Percentiles rank a stretch among this genome's conserved stretches.
Conservation (phyloP, 2,797 vertebrate genomes). For the Enteromius treurensis region DNA sequence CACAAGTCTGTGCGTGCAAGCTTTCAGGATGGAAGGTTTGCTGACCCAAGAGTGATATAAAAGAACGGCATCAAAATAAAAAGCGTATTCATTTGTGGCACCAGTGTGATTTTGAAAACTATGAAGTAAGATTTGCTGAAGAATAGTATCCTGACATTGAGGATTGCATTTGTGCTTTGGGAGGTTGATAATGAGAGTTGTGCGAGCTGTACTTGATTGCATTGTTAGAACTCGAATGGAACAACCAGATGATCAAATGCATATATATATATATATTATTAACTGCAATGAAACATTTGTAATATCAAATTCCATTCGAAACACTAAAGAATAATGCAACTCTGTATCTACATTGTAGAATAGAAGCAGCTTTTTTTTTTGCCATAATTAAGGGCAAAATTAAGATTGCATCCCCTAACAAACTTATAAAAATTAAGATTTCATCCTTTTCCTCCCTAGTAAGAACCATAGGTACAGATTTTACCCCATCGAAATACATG, state of each 20-base stretch:
- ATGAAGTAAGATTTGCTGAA: constrained; percentile 10
- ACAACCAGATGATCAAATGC: background rate
- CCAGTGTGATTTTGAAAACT: constrained; percentile 26
- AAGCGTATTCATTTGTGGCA: constrained; percentile 7
- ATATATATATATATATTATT: background rate
- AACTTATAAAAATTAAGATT: background rate
- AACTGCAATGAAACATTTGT: background rate
- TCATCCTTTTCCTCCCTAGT: background rate
- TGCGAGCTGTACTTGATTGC: constrained; percentile 30
- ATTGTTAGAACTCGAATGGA: constrained; percentile 5
- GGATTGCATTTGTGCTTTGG: constrained; percentile 41
- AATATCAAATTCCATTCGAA: background rate
- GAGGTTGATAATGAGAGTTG: constrained; percentile 31
- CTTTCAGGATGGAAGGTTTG: constrained; percentile 21
- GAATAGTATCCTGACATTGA: constrained; percentile 3
- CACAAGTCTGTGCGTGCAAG: background rate
- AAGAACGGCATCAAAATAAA: constrained; percentile 11
- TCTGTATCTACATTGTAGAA: constrained; percentile 21
- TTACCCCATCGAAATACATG: constrained; percentile 21
- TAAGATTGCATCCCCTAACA: constrained; percentile 4
- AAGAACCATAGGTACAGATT: background rate
- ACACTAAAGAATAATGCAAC: background rate
- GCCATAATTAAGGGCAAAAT: background rate
- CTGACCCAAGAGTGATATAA: constrained; percentile 28
- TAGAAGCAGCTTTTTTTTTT: background rate